Evolutionary conservation across 2,888 invertebrate genomes (phyloP).

Genomic region (Hemaris fuciformis): DNA sequence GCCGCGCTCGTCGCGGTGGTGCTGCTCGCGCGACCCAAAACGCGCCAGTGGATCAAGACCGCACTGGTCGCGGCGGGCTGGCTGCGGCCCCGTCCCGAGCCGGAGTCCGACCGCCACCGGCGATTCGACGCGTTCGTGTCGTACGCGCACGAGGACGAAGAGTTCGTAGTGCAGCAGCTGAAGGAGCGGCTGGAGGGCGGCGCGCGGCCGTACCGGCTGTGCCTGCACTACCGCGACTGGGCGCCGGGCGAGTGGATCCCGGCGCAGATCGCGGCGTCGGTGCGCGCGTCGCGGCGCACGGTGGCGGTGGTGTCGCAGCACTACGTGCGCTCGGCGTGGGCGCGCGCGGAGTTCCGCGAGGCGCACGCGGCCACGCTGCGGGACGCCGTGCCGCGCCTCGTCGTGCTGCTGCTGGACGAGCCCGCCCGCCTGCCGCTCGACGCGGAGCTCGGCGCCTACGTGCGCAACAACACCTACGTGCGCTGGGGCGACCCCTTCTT

Average conservation of each 20-base stretch:
- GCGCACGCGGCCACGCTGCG: slow-evolving; percentile 83
- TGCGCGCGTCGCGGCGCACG: slow-evolving; percentile 82
- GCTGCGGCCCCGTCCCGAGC: slow-evolving; percentile 21
- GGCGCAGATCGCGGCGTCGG: slow-evolving; percentile 87
- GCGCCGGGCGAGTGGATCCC: slow-evolving; percentile 77
- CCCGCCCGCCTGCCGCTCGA: slow-evolving; percentile 81
- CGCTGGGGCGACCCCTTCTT: slow-evolving; percentile 92
- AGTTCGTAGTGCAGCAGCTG: slow-evolving; percentile 84
- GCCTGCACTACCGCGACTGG: slow-evolving; percentile 89
- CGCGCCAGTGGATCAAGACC: slow-evolving; percentile 27
- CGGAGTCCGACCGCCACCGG: slow-evolving; percentile 21
- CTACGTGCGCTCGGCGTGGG: slow-evolving; percentile 77
- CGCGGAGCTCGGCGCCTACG: slow-evolving; percentile 82
- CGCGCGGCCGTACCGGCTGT: slow-evolving; percentile 76
- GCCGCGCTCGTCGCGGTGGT: slow-evolving; percentile 20
- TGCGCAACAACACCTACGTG: slow-evolving; percentile 89
- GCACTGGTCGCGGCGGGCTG: slow-evolving; percentile 27
- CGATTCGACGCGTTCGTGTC: slow-evolving; percentile 91
- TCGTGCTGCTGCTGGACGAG: slow-evolving; percentile 84
- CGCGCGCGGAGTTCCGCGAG: slow-evolving; percentile 85
- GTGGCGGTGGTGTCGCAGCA: slow-evolving; percentile 43
- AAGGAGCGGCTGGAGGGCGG: slow-evolving; percentile 83
- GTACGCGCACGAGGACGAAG: slow-evolving; percentile 89
- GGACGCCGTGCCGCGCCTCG: slow-evolving; percentile 86
- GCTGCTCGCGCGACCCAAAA: slow-evolving; percentile 21